Conservation (phyloP, 2,888 invertebrate species). For the Oscheius onirici region DNA sequence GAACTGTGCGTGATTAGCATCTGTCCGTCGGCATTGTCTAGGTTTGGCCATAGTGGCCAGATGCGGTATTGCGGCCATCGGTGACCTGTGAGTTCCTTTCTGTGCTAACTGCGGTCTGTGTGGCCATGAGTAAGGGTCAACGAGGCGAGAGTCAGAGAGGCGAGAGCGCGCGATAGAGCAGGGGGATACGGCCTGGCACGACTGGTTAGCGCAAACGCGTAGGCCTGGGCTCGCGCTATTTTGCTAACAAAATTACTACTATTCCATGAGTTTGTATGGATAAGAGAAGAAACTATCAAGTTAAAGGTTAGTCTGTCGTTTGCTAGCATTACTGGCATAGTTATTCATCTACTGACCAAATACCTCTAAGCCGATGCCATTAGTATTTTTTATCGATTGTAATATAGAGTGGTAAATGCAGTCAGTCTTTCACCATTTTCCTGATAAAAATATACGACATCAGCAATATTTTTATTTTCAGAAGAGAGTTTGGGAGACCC, state of each 20-base stretch:
- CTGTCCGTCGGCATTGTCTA: constrained; percentile 12
- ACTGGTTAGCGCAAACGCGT: constrained; percentile 27
- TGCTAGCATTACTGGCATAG: neutral
- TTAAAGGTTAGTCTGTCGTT: constrained; percentile 14
- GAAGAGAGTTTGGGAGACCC: constrained; percentile 68
- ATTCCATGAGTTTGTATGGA: constrained; percentile 33
- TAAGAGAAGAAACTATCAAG: constrained; percentile 26
- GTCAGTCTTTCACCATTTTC: too few relatives aligned
- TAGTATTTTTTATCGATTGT: too few relatives aligned
- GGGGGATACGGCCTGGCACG: constrained; percentile 33
- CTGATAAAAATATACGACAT: neutral
- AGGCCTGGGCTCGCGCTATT: constrained; percentile 24
- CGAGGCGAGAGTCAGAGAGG: constrained; percentile 30
- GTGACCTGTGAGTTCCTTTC: constrained; percentile 6
- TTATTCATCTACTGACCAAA: neutral
- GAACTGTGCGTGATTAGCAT: neutral
- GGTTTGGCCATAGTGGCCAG: neutral
- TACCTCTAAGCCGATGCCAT: neutral
- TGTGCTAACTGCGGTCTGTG: neutral
- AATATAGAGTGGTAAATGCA: too few relatives aligned
- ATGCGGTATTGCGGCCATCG: constrained; percentile 7
- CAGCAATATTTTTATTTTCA: constrained; percentile 34
- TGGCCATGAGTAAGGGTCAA: constrained; percentile 24
- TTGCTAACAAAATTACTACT: constrained; percentile 26
- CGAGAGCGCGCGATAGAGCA: constrained; percentile 33